Evolutionary conservation across 2,888 invertebrate species (phyloP), one percentile per base, ranked within the genome.

Genomic region (Caenorhabditis japonica): DNA sequence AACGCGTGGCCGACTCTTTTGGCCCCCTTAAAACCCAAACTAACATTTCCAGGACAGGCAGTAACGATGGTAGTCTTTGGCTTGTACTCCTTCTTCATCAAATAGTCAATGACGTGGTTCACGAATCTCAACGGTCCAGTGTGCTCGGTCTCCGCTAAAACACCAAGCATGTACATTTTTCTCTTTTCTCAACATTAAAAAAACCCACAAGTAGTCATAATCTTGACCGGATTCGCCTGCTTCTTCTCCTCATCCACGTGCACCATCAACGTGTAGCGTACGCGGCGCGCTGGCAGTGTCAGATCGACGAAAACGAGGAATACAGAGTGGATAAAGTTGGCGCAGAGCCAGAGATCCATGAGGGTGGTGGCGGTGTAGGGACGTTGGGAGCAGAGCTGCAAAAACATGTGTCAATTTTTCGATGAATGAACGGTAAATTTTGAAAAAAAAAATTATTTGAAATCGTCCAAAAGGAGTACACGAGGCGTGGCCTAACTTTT

Each of bases 311-410:
- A 51, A 1, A 83, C 77, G 1, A 83, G 70, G 33, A 78, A 75
- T 1, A 79, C 77, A 10, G 77, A 61, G 51, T 85, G 85, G 21
- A 86, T 62, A 49, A 86, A 82, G 41, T 81, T 82, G 27, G 77
- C 79, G 43, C 80, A 79, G 27, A 86, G 64, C 86, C 86, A 86
- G 19, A 86, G 75, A 70, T 86, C 85, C 66, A 83, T 76, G 43
- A 86, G 62, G 15, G 81, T 83, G 23, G 82, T 75, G 15, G 78
- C 69, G 8, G 78, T 62, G 44, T 75, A 73, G 19, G 75, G 60
- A 19, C 79, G 77, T 38, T 68, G 61, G 10, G 78, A 71, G 33
- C 77, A 72, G 27, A 80, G 66, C 81, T 81, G 60, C 7, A 30
- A 30, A n/a, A n/a, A n/a, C n/a, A n/a, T n/a, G n/a, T n/a, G n/a